Evolutionary conservation across 2,113 vertebrate genomes (phyloP), one percentile per base, ranked within the genome.

Genomic region (Thamnophis sirtalis): DNA sequence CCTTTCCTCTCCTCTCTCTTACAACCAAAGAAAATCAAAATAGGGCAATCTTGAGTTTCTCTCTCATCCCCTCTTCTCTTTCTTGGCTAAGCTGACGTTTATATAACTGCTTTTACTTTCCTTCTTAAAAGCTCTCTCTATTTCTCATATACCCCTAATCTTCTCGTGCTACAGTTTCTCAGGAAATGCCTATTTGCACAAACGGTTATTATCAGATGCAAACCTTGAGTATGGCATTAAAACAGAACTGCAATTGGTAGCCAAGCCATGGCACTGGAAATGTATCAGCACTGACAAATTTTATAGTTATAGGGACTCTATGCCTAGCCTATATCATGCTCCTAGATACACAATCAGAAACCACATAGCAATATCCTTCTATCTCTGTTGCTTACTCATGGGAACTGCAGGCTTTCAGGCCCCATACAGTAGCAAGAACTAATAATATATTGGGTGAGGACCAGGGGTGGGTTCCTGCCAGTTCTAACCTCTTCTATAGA

Each of bases 111-210:
- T 38, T 5, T 43, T 80, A 33, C 6, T 43, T 80, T 80, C 33
- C 33, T 80, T 80, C 33, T 80, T 80, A 33, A 43, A 80, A 43
- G 73, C 33, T 80, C 33, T 80, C 17, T 19, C 68, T 38, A 21
- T 43, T 80, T 15, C 19, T 21, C 7, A 9, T 38, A 43, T 80
- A 80, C 17, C 73, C 22, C 26, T 48, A 43, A 50, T 9, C 43
- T 68, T 17, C 84, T 54, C 50, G 22, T 51, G 86, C 22, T 50
- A 94, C 43, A 50, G 4, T 50, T 95, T 94, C 49, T 84, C 90
- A 1, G 1, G 50, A n/a, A 26, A 2, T 80, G 10, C 8, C 92
- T 56, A 90, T 9, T 19, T 92, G 9, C 4, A 28, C 50, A 11
- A 50, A 58, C 4, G 33, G 28, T 8, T 73, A 68, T 15, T 53